These are phyloP conservation scores for Hippopotamus amphibius DNA, from an alignment of 2,113 vertebrate genomes.

Conservation along the genomic window DNA sequence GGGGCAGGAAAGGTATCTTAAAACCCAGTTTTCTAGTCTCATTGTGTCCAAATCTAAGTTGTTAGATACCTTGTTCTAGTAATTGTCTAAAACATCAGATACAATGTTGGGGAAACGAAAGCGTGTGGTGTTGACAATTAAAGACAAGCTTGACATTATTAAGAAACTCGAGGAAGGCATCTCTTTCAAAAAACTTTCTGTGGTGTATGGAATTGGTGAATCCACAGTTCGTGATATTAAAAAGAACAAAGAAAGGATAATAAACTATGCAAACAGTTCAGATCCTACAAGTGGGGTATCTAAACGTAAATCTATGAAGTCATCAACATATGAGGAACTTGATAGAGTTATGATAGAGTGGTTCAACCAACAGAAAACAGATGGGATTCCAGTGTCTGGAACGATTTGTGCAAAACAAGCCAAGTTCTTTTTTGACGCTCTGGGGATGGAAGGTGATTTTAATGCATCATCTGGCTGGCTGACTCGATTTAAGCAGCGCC, in stretches of 20 bases:
- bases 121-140: constrained; percentile 82
- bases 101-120: constrained; percentile 82
- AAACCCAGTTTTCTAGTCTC: neutral
- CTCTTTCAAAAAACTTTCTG: constrained; percentile 81
- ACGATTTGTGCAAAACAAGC: constrained; percentile 82
- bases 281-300: constrained; percentile 80
- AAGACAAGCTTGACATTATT: constrained; percentile 83
- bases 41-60: constrained; percentile 49
- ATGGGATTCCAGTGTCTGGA: constrained; percentile 80
- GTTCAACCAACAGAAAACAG: constrained; percentile 82
- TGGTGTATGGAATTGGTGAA: constrained; percentile 81
- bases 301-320: constrained; percentile 83
- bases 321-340: constrained; percentile 82
- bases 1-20: neutral
- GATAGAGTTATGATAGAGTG: constrained; percentile 84
- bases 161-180: constrained; percentile 82
- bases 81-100: neutral
- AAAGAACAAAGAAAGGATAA: constrained; percentile 83
- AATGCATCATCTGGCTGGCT: constrained; percentile 84
- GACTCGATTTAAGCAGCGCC: constrained; percentile 81
- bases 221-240: constrained; percentile 83
- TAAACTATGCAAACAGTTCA: constrained; percentile 81
- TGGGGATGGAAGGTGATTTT: constrained; percentile 84
- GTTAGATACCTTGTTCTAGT: constrained; percentile 39
- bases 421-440: constrained; percentile 81